A percentile compares a stretch with the other conserved stretches of the same genome.
phyloP scores from a whole-genome alignment of 2,888 invertebrate species.

The Actias luna region DNA sequence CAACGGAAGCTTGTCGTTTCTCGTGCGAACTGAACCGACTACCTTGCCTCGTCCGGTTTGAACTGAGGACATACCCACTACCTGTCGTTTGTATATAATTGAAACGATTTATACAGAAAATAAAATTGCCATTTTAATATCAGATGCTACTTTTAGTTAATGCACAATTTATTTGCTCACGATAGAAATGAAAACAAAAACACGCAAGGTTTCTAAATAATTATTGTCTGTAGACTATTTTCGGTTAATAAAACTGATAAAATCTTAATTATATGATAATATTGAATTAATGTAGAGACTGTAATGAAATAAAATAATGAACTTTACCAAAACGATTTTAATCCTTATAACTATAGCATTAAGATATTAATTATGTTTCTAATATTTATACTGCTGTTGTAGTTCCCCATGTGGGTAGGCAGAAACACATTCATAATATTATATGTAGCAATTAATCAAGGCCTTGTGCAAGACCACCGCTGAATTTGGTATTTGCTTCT shows the following conservation, averaged over 20 bases:
- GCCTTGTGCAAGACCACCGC: neutral
- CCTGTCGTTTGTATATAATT: neutral
- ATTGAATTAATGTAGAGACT: conserved; percentile 5
- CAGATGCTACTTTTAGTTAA: neutral
- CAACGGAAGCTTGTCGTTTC: conserved; percentile 9
- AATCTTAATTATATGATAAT: conserved; percentile 10
- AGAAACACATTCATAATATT: neutral
- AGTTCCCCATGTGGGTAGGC: conserved; percentile 1
- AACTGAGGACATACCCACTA: neutral
- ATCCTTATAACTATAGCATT: neutral
- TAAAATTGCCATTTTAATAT: neutral
- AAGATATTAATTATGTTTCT: neutral
- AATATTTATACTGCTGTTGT: neutral
- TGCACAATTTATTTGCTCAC: neutral
- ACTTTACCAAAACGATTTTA: neutral
- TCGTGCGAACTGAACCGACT: conserved; percentile 3
- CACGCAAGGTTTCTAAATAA: neutral
- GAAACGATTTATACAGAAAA: neutral
- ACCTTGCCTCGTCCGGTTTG: conserved; percentile 11
- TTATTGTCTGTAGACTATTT: neutral
- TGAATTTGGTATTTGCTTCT: neutral
- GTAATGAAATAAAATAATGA: neutral
- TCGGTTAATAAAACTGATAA: conserved; percentile 10
- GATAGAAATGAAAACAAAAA: neutral
- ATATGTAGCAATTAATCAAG: conserved; percentile 1